Conservation (phyloP, 2,888 invertebrate genomes). For the Chesias legatella region DNA sequence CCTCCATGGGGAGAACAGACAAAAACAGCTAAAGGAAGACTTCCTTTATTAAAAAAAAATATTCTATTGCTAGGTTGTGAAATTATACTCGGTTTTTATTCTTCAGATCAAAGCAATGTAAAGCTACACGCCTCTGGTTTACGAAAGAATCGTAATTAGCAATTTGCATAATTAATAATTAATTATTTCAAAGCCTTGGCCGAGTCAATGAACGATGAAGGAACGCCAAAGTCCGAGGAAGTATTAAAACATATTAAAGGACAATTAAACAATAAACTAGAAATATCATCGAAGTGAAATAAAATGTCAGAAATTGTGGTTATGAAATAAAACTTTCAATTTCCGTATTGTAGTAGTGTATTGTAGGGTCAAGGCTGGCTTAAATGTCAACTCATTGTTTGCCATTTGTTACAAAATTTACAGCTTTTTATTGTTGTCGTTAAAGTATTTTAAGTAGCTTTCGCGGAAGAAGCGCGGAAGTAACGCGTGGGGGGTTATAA, state of each 20-base stretch:
- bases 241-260: not conserved
- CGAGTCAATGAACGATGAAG: slow-evolving; percentile 16
- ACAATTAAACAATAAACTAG: not conserved
- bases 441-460: too few species aligned
- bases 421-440: too few species aligned
- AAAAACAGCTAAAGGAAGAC: too few species aligned
- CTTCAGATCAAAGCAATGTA: not conserved
- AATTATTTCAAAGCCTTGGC: slow-evolving; percentile 8
- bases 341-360: slow-evolving; percentile 6
- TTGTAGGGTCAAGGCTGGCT: slow-evolving; percentile 4
- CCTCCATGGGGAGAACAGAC: too few species aligned
- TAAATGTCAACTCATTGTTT: too few species aligned
- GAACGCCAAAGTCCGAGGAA: slow-evolving; percentile 1
- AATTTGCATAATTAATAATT: not conserved
- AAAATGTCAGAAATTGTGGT: slow-evolving; percentile 8
- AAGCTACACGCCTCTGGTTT: slow-evolving; percentile 6
- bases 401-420: too few species aligned
- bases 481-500: too few species aligned
- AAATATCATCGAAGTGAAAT: slow-evolving; percentile 5
- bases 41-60: too few species aligned
- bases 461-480: too few species aligned
- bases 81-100: too few species aligned
- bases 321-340: slow-evolving; percentile 1
- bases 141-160: slow-evolving; percentile 2
- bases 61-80: too few species aligned